Base-by-base conservation (phyloP, 2,113 vertebrate genomes). In the Lepidothrix coronata region DNA sequence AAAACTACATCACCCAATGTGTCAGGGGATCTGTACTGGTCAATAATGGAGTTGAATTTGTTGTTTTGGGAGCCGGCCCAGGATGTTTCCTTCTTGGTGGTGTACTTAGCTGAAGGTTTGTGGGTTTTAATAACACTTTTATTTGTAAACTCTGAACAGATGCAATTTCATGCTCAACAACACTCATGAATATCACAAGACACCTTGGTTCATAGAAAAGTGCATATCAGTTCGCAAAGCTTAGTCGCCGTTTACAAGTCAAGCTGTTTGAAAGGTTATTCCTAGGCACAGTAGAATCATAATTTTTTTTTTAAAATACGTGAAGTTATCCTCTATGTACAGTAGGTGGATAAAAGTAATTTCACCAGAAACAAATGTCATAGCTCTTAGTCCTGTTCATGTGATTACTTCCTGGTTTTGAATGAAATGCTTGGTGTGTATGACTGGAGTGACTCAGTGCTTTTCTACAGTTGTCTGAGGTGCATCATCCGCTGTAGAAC, bases 391-490 rank as follows among this genome's bases (percentile, higher is more conserved):
- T 73, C 63, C 54, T 80, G 37, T 87, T 14, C 8, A 31, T 39
- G 10, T 12, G 30, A n/a, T 46, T 33, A 7, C 52, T 78, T 93
- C 11, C 28, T 1, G 0, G 33, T 78, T 67, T 65, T 35, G 23
- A 63, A 19, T 35, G 0, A 67, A 86, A 95, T 46, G 65, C 43
- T 75, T 51, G 88, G 72, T 46, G 39, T 49, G 25, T 72, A 15
- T 70, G 94, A 65, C 68, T 95, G 97, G 97, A 98, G 97, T 98
- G 97, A 96, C 74, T 95, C 72, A n/a, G 65, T 88, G 78, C 59
- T 95, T 91, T 89, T 37, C 80, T 81, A 28, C 63, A 54, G 33
- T 6, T 48, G 13, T 63, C 85, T 52, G 30, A 81, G 49, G 48
- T 30, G 39, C 12, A 15, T 55, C 2, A 0, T 70, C 48, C 39